phyloP scores from a whole-genome alignment of 2,797 vertebrate genomes.

The Acropternis orthonyx region DNA sequence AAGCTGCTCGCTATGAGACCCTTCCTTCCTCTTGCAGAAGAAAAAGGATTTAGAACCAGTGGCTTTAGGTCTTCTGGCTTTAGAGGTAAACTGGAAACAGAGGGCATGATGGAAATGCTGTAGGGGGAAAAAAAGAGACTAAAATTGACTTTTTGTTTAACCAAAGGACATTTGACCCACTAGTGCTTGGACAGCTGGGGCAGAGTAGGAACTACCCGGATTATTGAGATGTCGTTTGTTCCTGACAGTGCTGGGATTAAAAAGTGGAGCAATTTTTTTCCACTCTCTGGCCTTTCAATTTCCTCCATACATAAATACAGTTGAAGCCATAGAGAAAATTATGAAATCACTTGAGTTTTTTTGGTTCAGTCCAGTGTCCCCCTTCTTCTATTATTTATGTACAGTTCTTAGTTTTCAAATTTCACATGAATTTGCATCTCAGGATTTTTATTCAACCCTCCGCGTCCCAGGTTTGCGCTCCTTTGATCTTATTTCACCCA shows the following conservation, averaged over 20 bases:
- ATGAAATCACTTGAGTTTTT: not conserved
- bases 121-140: not conserved
- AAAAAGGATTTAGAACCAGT: not conserved
- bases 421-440: not conserved
- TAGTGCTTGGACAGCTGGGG: not conserved
- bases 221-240: not conserved
- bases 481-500: not conserved
- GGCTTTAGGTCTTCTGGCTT: not conserved
- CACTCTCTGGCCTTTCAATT: not conserved
- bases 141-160: not conserved
- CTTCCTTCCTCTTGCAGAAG: not conserved
- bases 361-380: not conserved
- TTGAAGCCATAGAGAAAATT: not conserved
- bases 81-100: not conserved
- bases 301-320: not conserved
- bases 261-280: not conserved
- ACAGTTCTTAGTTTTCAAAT: not conserved
- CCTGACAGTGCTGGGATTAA: not conserved
- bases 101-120: not conserved
- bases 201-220: not conserved
- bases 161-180: not conserved
- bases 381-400: not conserved
- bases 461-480: not conserved
- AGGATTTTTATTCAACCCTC: not conserved
- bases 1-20: not conserved